A percentile compares a stretch with the other conserved stretches of the same genome.
Conservation (phyloP, 23 tunicate species). For the Trididemnum clinides region DNA sequence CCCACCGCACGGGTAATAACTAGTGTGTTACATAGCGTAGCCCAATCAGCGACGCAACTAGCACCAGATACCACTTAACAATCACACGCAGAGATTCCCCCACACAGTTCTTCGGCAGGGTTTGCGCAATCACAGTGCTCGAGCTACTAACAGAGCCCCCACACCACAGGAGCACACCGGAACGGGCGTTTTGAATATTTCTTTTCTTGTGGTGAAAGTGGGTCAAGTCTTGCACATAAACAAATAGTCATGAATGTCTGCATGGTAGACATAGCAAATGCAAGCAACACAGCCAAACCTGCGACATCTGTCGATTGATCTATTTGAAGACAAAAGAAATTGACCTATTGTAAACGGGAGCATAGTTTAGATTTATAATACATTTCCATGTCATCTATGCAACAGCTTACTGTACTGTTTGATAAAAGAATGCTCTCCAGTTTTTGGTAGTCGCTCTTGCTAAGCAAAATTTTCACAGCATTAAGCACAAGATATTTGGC, state of each 20-base stretch:
- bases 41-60: too few relatives aligned
- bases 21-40: too few relatives aligned
- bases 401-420: not conserved
- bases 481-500: constrained; percentile 1
- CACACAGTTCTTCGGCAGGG: too few relatives aligned
- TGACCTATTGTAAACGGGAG: not conserved
- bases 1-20: too few relatives aligned
- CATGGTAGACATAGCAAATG: not conserved
- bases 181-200: not conserved
- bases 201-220: not conserved
- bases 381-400: not conserved
- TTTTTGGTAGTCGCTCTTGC: not conserved
- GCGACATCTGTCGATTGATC: constrained; percentile 7
- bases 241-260: constrained; percentile 3
- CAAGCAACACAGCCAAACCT: constrained; percentile 5
- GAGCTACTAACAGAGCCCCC: too few relatives aligned
- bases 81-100: too few relatives aligned
- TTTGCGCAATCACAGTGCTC: too few relatives aligned
- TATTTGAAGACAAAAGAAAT: constrained; percentile 2
- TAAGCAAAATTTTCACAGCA: constrained; percentile 12
- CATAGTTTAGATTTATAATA: not conserved
- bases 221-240: not conserved
- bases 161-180: too few relatives aligned
- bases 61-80: too few relatives aligned
- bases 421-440: not conserved